Evolutionary conservation across 2,888 invertebrate species (phyloP).

Genomic region (Drosophila hamatofila): DNA sequence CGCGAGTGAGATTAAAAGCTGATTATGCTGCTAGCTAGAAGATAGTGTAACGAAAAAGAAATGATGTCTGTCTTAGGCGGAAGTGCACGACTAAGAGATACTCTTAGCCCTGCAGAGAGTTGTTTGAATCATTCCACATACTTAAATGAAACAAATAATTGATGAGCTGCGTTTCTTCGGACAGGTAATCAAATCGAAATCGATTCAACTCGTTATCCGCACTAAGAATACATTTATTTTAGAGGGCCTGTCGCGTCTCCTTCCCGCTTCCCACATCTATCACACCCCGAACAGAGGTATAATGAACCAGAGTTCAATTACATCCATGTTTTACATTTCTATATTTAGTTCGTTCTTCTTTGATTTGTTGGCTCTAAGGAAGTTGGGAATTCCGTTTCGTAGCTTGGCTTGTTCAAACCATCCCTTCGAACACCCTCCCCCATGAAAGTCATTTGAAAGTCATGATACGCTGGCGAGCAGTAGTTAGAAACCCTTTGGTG

Average conservation of each 20-base stretch:
- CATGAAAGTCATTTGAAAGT: constrained; percentile 62
- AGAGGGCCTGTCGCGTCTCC: background rate
- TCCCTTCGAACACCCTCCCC: background rate
- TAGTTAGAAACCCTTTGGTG: constrained; percentile 48
- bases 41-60: background rate
- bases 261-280: too few relatives aligned
- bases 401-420: background rate
- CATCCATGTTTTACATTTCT: background rate
- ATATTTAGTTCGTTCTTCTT: too few relatives aligned
- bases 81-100: background rate
- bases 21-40: constrained; percentile 41
- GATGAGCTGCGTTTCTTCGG: background rate
- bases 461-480: background rate
- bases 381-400: background rate
- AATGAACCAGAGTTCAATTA: background rate
- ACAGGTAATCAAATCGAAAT: background rate
- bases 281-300: background rate
- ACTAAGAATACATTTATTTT: background rate
- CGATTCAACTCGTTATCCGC: background rate
- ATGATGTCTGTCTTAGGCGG: too few relatives aligned
- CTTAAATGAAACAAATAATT: background rate
- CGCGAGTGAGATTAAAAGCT: constrained; percentile 62
- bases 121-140: background rate
- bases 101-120: too few relatives aligned
- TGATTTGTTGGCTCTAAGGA: background rate